Percentiles rank a stretch among this genome's conserved stretches.
Evolutionary conservation across 2,888 invertebrate genomes (phyloP).

Genomic region (Tenodera sinensis): DNA sequence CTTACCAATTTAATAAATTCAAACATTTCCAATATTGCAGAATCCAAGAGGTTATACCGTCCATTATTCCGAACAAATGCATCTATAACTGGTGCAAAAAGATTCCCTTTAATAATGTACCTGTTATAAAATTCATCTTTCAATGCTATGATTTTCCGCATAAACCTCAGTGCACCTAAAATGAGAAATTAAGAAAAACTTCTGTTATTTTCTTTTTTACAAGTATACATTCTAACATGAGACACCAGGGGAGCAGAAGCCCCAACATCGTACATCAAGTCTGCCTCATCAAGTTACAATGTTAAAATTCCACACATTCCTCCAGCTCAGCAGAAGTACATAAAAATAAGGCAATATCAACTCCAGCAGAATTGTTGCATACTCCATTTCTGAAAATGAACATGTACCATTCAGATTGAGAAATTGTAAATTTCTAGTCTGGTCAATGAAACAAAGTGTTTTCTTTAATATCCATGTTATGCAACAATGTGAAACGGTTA

Average conservation of each 20-base stretch:
- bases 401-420: too few relatives aligned
- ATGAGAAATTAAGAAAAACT: conserved; percentile 25
- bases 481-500: too few relatives aligned
- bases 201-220: background rate
- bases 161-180: conserved; percentile 85
- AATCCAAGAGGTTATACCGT: conserved; percentile 97
- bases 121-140: conserved; percentile 99
- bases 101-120: conserved; percentile 89
- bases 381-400: too few relatives aligned
- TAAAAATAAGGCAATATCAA: too few relatives aligned
- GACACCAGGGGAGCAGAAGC: background rate
- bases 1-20: conserved; percentile 89
- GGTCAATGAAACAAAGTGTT: too few relatives aligned
- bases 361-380: too few relatives aligned
- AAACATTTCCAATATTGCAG: conserved; percentile 98
- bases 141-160: conserved; percentile 93
- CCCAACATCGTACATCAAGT: background rate
- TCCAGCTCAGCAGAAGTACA: background rate
- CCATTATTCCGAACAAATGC: conserved; percentile 95
- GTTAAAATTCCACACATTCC: background rate
- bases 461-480: too few relatives aligned
- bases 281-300: background rate
- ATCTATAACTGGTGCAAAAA: conserved; percentile 94
- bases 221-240: too few relatives aligned
- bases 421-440: too few relatives aligned